A percentile compares a stretch with the other conserved stretches of the same genome.
Evolutionary conservation across 2,888 invertebrate species (phyloP).

Genomic region (Lamellibrachia columna): DNA sequence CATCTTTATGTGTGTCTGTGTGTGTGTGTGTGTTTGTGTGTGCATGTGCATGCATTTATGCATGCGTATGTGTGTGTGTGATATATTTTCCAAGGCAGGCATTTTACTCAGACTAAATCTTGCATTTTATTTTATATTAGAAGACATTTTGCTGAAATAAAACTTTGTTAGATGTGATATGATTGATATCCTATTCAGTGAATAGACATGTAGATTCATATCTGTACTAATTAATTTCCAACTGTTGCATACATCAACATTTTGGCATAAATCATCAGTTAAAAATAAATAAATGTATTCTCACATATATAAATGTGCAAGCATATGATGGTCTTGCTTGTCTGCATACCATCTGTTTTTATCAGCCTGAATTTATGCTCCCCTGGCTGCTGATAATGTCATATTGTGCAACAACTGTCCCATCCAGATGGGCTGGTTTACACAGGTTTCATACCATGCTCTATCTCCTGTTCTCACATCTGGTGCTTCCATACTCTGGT

Average conservation of each 20-base stretch:
- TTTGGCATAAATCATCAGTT: background rate
- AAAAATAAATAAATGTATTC: background rate
- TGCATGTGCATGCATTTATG: background rate
- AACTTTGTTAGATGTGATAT: too few relatives aligned
- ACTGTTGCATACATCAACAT: background rate
- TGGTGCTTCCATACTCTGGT: background rate
- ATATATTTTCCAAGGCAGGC: background rate
- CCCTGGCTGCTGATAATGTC: background rate
- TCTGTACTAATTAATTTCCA: background rate
- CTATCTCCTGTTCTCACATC: background rate
- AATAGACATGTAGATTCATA: background rate
- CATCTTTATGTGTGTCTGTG: too few relatives aligned
- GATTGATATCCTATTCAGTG: too few relatives aligned
- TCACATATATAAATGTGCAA: background rate
- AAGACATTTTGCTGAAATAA: too few relatives aligned
- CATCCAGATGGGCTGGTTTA: background rate
- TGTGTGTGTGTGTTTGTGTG: background rate
- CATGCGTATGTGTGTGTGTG: conserved; percentile 13
- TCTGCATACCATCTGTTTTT: background rate
- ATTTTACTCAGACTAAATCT: too few relatives aligned
- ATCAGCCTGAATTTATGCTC: too few relatives aligned
- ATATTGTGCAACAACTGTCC: background rate
- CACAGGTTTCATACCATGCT: background rate
- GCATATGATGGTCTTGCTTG: background rate
- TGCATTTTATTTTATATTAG: too few relatives aligned